These are phyloP conservation scores for Dasysyrphus tricinctus DNA, from an alignment of 2,888 invertebrate genomes.

Conservation along the genomic window DNA sequence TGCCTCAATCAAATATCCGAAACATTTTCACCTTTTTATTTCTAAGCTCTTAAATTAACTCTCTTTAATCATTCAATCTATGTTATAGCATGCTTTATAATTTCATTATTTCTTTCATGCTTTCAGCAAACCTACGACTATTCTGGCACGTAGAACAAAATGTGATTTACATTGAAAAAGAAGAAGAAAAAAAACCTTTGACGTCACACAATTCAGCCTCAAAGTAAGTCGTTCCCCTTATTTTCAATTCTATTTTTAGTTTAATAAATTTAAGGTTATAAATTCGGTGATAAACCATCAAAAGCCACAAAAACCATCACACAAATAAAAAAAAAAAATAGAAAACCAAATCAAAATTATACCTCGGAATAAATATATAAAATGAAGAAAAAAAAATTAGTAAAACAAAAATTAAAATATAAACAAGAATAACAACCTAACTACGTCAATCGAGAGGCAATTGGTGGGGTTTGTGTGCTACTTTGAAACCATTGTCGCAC, in stretches of 20 bases:
- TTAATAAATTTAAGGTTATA: conserved; percentile 53
- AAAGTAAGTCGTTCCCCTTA: conserved; percentile 20
- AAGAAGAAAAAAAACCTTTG: conserved; percentile 3
- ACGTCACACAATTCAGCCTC: conserved; percentile 36
- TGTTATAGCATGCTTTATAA: background rate
- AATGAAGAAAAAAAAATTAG: background rate
- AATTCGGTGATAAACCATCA: conserved; percentile 55
- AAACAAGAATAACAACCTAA: conserved; percentile 34
- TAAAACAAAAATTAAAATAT: conserved; percentile 17
- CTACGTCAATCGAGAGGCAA: conserved; percentile 26
- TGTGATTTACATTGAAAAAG: background rate
- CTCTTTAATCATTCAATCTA: background rate
- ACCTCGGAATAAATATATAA: conserved; percentile 16
- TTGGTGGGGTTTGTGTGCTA: conserved; percentile 6
- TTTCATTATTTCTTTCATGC: background rate
- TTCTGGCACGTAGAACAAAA: background rate
- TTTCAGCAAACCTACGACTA: conserved; percentile 3
- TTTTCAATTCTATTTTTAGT: conserved; percentile 53
- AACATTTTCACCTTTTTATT: no score
- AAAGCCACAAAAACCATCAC: conserved; percentile 31
- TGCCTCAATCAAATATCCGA: no score
- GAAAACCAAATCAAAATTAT: conserved; percentile 29
- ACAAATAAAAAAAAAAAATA: conserved; percentile 23
- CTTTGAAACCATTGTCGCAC: background rate
- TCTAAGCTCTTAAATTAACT: no score